Base-by-base conservation (phyloP, 2,888 invertebrate species). In the Anoplius nigerrimus region DNA sequence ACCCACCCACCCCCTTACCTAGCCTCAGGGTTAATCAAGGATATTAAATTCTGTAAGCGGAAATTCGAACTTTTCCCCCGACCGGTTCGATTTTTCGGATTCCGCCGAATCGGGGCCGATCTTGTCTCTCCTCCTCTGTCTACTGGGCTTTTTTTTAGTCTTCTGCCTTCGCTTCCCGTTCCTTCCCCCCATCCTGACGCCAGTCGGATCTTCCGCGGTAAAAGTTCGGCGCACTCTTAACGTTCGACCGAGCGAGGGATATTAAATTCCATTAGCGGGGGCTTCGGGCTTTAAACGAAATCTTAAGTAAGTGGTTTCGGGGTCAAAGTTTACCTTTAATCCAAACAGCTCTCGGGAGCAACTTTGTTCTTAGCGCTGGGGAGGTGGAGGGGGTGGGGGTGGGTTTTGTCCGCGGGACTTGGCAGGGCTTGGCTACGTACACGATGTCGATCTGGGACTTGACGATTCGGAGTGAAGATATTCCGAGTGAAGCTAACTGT, bases 1-100 rank as follows among this genome's bases (percentile, higher is more conserved):
- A 2, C 16, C 48, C 16, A 2, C 16, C 11, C 48, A 16, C 13
- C 11, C 48, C 48, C n/a, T 54, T 16, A n/a, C n/a, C n/a, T n/a
- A n/a, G 24, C 24, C 8, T n/a, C 2, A 3, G 24, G 69, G 71
- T 78, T 75, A 78, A 78, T 77, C 75, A 77, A 62, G 71, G 72
- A 71, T 75, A 76, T 69, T 71, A 78, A 75, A 72, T 77, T 69
- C 65, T 52, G 15, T 27, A 42, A 64, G 55, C 55, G 6, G 48
- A 68, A 66, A 58, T 66, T 60, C 53, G 57, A 20, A 53, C 54
- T 45, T 67, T 67, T 43, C 13, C 54, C 57, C 48, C 46, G 46
- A 57, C 53, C 43, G 51, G 51, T 51, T 46, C 52, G 51, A 51
- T 43, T 48, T 34, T 34, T 42, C 53, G 43, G 16, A 66, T 66